Evolutionary conservation across 1,140 invertebrate species (phyloP), one percentile per base, ranked within the genome.

Genomic region (Drosophila guanche): DNA sequence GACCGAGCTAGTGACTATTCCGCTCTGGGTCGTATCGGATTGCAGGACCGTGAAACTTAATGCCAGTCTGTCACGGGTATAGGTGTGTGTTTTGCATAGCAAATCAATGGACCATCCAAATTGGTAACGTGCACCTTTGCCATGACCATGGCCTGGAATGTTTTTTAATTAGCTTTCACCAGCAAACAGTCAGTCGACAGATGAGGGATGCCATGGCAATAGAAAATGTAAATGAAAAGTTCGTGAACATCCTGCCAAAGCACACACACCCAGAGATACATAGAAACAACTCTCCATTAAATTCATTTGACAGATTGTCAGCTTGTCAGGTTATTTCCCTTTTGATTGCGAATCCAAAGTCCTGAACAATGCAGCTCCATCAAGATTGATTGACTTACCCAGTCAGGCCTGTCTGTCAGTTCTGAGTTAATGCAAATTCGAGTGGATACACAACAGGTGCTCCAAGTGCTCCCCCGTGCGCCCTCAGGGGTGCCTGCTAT

Each of bases 101-200:
- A 67, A 76, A 76, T 81, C 78, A 81, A 80, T 81, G 75, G 67
- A 29, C 25, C 57, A 67, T 76, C 57, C 76, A 72, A 76, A 77
- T 57, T 76, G 68, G 78, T 58, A 60, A 57, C 60, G 42, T 62
- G 66, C n/a, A 29, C 47, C 51, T 61, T 45, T 40, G 56, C 45
- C 50, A 69, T 77, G 78, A 12, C 37, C 23, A 14, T 55, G 53
- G 22, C 33, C 53, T 10, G 33, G 42, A n/a, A 42, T 20, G 66
- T 27, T 56, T 81, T 68, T 77, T 81, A 76, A 77, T 81, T 81
- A 81, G 66, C 68, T 77, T 81, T 76, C 33, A 33, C 33, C 58
- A 27, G 29, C 25, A 23, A 45, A 46, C 48, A 22, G 45, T 43
- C 48, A 41, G 45, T 20, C 12, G 62, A 46, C 41, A 47, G 33